Percentiles rank a stretch among this genome's conserved stretches.
Conservation (phyloP, 1,140 invertebrate species). For the Drosophila lini region DNA sequence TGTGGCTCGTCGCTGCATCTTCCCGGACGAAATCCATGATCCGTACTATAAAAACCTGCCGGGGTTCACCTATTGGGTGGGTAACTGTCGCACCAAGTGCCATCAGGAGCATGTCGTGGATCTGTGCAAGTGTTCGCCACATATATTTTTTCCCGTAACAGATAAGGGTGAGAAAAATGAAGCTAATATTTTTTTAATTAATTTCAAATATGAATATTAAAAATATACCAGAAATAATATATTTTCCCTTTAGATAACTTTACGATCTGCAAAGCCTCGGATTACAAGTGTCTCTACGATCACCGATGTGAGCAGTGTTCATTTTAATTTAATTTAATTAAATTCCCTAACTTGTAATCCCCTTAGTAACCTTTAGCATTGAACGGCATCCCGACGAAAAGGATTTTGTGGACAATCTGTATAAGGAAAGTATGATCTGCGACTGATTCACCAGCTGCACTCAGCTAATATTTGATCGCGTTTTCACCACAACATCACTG, state of each 20-base stretch:
- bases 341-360: neutral
- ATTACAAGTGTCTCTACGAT: constrained; percentile 73
- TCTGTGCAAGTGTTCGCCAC: constrained; percentile 66
- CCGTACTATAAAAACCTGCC: constrained; percentile 66
- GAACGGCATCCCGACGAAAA: constrained; percentile 51
- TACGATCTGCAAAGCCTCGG: constrained; percentile 65
- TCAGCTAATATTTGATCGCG: constrained; percentile 61
- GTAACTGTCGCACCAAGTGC: constrained; percentile 71
- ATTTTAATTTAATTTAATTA: no score
- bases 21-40: constrained; percentile 60
- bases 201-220: no score
- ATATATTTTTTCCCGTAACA: constrained; percentile 61
- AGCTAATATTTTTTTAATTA: no score
- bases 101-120: constrained; percentile 70
- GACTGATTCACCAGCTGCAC: constrained; percentile 70
- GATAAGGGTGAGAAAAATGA: neutral
- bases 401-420: constrained; percentile 52
- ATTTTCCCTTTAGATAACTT: constrained; percentile 57
- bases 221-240: no score
- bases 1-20: constrained; percentile 52
- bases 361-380: constrained; percentile 48
- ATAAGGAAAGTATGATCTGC: constrained; percentile 64
- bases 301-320: constrained; percentile 48
- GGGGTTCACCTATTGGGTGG: constrained; percentile 65
- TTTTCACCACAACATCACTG: constrained; percentile 33